Base-by-base conservation (phyloP, 2,888 invertebrate genomes). In the Malthinus seriepunctatus region DNA sequence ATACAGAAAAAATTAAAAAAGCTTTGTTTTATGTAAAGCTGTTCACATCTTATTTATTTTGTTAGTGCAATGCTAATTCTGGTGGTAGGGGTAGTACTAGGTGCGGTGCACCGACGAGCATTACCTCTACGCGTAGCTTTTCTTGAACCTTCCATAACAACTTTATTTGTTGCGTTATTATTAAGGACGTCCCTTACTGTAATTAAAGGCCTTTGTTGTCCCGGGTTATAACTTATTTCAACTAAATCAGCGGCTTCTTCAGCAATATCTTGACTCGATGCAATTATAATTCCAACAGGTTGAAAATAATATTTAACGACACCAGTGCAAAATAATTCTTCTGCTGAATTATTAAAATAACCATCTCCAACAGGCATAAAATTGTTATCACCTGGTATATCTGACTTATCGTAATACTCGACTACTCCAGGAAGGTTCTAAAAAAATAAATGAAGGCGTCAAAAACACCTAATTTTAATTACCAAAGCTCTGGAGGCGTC, bases 241-340 rank as follows among this genome's bases (percentile, higher is more conserved):
- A 88, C 84, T 45, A 82, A 74, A 12, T 79, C 75, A 0, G 83
- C 83, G 1, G 87, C 86, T 56, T 79, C 76, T 56, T 84, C 80
- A 0, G 88, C 88, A 32, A 85, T 64, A 0, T 77, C 78, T 15
- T 82, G 82, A 0, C 81, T 82, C 8, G 78, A 81, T 0, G 91
- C 92, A 0, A 87, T 84, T 8, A 93, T 80, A 1, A 92, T 69
- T 0, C 88, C 93, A 1, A 91, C 69, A 0, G 90, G 86, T 67
- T 93, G 92, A 0, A 89, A 87, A 59, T 86, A 83, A 71, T 83
- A 90, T 8, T 76, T 71, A 0, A 88, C 79, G 11, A 76, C 70
- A 31, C 80, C 82, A 60, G 78, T 78, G 35, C 78, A 81, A 49
- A 82, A 77, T 9, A 82, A 67, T 71, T 79, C 79, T 68, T 82